Base-by-base conservation (phyloP, 2,888 invertebrate genomes). In the Brachyptera risi region DNA sequence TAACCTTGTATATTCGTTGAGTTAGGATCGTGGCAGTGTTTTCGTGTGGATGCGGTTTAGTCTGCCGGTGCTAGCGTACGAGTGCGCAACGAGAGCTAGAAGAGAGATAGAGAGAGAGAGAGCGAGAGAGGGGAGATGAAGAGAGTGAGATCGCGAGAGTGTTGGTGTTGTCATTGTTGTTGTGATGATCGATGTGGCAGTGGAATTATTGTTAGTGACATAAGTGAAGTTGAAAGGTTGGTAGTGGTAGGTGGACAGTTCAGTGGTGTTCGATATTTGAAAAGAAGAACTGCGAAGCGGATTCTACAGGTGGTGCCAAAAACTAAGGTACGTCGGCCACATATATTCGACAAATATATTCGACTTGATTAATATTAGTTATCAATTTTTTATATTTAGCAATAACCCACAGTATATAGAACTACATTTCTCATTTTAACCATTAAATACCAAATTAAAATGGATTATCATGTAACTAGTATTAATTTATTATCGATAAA, bases 301-400 rank as follows among this genome's bases (percentile, higher is more conserved):
- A n/a, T n/a, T n/a, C 35, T 35, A 54, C 54, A 54, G 54, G 54
- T 54, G 54, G 54, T 54, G 54, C 37, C 54, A 37, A 38, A 54
- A 4, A 11, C 17, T 31, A 21, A 54, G 54, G 54, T 54, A 37
- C 17, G 37, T n/a, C n/a, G n/a, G n/a, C n/a, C n/a, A n/a, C n/a
- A n/a, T n/a, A n/a, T n/a, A n/a, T n/a, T n/a, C n/a, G n/a, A n/a
- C n/a, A n/a, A n/a, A n/a, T n/a, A n/a, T n/a, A n/a, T n/a, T n/a
- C n/a, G n/a, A n/a, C n/a, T n/a, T n/a, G n/a, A n/a, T n/a, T n/a
- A n/a, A n/a, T n/a, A n/a, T n/a, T n/a, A n/a, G n/a, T n/a, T n/a
- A n/a, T n/a, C n/a, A n/a, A n/a, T n/a, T n/a, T n/a, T n/a, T n/a
- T n/a, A n/a, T n/a, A n/a, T n/a, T n/a, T n/a, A n/a, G n/a, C n/a